Percentiles rank a stretch among this genome's conserved stretches.
phyloP scores from a whole-genome alignment of 1,140 invertebrate genomes.

The Bombus polaris region DNA sequence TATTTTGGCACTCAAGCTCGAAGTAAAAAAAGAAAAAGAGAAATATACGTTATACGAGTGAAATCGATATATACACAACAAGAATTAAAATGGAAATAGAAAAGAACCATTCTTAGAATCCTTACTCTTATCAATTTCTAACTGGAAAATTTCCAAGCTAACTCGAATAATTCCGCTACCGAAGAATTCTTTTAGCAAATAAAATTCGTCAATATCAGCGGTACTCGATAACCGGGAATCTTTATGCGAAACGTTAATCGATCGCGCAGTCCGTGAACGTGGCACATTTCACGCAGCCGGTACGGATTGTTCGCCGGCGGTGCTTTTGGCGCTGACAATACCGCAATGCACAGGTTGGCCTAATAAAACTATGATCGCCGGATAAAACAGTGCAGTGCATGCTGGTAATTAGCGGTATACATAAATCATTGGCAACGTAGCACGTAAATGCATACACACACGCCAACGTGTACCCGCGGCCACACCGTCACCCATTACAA shows the following conservation, averaged over 20 bases:
- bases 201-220: not conserved
- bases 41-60: not conserved
- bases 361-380: conserved; percentile 81
- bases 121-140: not conserved
- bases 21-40: not conserved
- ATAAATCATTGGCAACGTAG: conserved; percentile 81
- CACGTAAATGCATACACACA: conserved; percentile 78
- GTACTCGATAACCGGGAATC: not conserved
- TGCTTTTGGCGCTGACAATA: conserved; percentile 77
- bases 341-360: conserved; percentile 78
- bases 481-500: conserved; percentile 63
- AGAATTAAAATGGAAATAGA: no score
- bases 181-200: not conserved
- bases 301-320: conserved; percentile 52
- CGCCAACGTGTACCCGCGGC: conserved; percentile 66
- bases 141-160: not conserved
- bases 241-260: conserved; percentile 48
- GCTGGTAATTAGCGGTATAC: conserved; percentile 82
- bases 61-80: no score
- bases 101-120: no score
- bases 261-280: conserved; percentile 36
- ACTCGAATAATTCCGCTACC: not conserved
- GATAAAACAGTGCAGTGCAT: conserved; percentile 79
- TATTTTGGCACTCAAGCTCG: no score
- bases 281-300: conserved; percentile 64